Evolutionary conservation across 2,797 vertebrate genomes (phyloP).

Genomic region (Rhincodon typus): DNA sequence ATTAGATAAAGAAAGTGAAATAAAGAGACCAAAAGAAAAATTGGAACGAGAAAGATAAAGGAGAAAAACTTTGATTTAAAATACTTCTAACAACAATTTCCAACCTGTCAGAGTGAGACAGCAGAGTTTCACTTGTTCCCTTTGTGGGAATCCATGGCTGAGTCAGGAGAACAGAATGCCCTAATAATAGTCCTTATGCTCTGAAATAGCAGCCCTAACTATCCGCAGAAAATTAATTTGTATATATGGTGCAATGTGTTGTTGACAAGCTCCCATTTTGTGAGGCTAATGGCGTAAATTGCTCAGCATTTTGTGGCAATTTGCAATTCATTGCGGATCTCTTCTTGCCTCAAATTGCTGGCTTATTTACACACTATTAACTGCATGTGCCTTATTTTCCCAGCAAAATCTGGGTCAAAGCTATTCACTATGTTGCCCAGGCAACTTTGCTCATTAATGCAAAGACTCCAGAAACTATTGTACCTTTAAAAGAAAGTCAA

Average conservation of each 20-base stretch:
- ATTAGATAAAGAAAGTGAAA: background rate
- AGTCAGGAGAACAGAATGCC: background rate
- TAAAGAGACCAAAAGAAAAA: background rate
- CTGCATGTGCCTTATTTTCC: too few species aligned
- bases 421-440: conserved; percentile 4
- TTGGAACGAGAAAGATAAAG: background rate
- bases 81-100: background rate
- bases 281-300: background rate
- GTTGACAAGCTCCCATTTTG: background rate
- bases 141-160: background rate
- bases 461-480: background rate
- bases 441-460: background rate
- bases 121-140: background rate
- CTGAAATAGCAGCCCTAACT: background rate
- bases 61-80: background rate
- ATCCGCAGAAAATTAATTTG: background rate
- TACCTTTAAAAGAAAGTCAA: background rate
- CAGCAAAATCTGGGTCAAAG: background rate
- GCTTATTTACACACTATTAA: background rate
- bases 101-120: background rate
- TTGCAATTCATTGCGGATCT: background rate
- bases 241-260: too few species aligned
- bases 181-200: background rate
- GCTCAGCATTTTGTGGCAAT: background rate
- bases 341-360: background rate